Conservation (phyloP, 1,140 invertebrate species). For the Microplitis demolitor region DNA sequence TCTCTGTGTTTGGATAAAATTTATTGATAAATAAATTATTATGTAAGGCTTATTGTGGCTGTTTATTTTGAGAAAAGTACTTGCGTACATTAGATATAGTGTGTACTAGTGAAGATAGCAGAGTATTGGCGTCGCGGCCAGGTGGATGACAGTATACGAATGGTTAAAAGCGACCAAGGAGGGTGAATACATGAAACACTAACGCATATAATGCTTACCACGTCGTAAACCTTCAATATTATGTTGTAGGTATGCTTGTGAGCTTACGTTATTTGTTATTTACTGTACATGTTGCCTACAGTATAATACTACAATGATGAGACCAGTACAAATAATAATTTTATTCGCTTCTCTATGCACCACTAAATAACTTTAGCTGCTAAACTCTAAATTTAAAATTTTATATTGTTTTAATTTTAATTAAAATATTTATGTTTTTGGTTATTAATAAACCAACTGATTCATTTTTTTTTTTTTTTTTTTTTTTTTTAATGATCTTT, state of each 20-base stretch:
- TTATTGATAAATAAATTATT: not conserved
- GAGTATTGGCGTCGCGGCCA: not conserved
- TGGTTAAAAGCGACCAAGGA: not conserved
- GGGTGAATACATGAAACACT: constrained; percentile 18
- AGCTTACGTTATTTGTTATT: not conserved
- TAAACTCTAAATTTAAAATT: too few relatives aligned
- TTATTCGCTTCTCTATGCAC: too few relatives aligned
- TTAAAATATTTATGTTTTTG: too few relatives aligned
- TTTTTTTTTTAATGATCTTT: too few relatives aligned
- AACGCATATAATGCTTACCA: constrained; percentile 20
- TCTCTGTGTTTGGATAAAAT: not conserved
- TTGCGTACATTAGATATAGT: not conserved
- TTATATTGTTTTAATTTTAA: too few relatives aligned
- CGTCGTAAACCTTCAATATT: constrained; percentile 26
- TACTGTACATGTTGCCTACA: constrained; percentile 9
- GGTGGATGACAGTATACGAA: constrained; percentile 18
- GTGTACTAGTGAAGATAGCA: not conserved
- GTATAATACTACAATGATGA: not conserved
- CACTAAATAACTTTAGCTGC: too few relatives aligned
- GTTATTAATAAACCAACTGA: too few relatives aligned
- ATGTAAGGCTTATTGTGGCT: not conserved
- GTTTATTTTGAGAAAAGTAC: constrained; percentile 7
- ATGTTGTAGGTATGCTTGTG: constrained; percentile 19
- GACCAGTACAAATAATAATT: not conserved
- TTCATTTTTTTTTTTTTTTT: too few relatives aligned